phyloP scores from a whole-genome alignment of 2,113 vertebrate genomes.

The Gallinago jamesoni region DNA sequence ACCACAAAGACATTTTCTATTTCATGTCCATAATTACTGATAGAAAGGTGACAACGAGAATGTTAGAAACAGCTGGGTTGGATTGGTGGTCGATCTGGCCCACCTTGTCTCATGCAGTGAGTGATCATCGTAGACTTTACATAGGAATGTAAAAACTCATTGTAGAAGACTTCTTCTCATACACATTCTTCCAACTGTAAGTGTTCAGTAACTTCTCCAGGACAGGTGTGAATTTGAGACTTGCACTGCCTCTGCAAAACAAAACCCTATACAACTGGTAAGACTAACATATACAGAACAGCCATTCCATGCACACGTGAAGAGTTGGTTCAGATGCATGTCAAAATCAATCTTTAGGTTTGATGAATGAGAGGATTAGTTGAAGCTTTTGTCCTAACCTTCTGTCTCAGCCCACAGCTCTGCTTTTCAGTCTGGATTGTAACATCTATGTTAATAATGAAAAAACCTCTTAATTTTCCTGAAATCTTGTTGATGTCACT shows the following conservation, averaged over 20 bases:
- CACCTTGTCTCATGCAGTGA: not conserved
- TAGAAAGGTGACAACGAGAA: slow-evolving; percentile 13
- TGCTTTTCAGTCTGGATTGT: not conserved
- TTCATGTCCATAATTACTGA: slow-evolving; percentile 9
- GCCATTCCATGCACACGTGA: not conserved
- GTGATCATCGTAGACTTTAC: not conserved
- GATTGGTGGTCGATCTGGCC: not conserved
- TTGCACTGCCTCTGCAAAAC: not conserved
- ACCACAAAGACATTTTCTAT: slow-evolving; percentile 39
- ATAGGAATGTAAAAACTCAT: not conserved
- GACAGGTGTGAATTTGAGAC: not conserved
- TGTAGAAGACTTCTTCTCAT: not conserved
- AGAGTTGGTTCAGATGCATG: not conserved
- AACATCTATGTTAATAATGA: not conserved
- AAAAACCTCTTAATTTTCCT: not conserved
- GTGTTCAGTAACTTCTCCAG: not conserved
- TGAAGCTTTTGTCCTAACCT: not conserved
- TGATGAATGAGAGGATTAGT: not conserved
- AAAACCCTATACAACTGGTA: not conserved
- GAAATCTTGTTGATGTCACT: not conserved
- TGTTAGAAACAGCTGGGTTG: not conserved
- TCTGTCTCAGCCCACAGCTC: not conserved
- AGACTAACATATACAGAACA: not conserved
- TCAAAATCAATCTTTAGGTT: not conserved
- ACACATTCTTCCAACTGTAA: not conserved